These are phyloP conservation scores for Pampusana beccarii DNA, from an alignment of 2,113 vertebrate genomes.

Conservation along the genomic window DNA sequence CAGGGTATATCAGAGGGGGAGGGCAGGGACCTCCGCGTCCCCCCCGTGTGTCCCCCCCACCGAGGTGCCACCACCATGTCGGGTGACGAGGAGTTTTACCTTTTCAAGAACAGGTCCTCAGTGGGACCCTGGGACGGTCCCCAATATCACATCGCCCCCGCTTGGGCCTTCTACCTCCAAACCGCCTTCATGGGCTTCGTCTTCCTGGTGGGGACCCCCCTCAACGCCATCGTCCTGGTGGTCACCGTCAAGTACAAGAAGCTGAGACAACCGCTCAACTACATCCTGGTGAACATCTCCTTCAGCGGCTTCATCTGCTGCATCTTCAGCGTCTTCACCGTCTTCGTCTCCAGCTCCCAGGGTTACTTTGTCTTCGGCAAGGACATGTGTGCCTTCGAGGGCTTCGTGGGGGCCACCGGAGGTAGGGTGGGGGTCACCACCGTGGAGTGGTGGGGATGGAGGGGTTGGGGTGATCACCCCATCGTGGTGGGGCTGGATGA, in stretches of 20 bases:
- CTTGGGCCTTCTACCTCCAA: conserved; percentile 83
- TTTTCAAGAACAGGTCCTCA: conserved; percentile 79
- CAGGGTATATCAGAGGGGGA: conserved; percentile 47
- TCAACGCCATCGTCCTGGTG: conserved; percentile 79
- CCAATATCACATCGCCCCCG: conserved; percentile 83
- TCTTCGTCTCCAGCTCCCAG: conserved; percentile 75
- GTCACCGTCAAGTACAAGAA: conserved; percentile 83
- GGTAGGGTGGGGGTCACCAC: background rate
- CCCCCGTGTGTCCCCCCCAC: too few relatives aligned
- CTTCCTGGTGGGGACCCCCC: conserved; percentile 74
- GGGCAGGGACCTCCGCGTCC: background rate
- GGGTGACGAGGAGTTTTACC: conserved; percentile 78
- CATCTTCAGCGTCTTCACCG: conserved; percentile 76
- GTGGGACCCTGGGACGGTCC: conserved; percentile 83
- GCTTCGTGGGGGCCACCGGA: conserved; percentile 68
- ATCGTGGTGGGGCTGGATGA: background rate
- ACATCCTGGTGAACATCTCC: conserved; percentile 84
- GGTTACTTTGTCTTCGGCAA: conserved; percentile 82
- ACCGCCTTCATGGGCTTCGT: conserved; percentile 83
- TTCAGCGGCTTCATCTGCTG: conserved; percentile 77
- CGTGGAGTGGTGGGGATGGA: too few relatives aligned
- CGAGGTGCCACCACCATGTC: conserved; percentile 54
- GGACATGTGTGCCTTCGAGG: conserved; percentile 75
- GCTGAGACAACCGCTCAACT: conserved; percentile 83
- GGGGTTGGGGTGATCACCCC: background rate